Base-by-base conservation (phyloP, 2,113 vertebrate genomes). In the Mesembrinibis cayennensis region DNA sequence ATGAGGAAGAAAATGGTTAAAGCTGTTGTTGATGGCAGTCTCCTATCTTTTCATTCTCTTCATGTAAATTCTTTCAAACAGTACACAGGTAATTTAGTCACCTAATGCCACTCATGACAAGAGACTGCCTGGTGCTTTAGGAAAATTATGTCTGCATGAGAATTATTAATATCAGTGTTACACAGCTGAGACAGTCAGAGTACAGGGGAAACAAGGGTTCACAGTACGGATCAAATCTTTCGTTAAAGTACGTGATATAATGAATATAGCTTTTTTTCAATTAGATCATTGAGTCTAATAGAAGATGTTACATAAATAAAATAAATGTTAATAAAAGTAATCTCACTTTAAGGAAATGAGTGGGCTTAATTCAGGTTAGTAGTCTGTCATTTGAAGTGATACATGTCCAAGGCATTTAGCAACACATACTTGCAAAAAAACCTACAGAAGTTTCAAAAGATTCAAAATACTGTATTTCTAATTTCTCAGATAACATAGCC, bases 401-500 rank as follows among this genome's bases (percentile, higher is more conserved):
- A 9, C 26, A 17, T 11, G 9, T 34, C 38, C 38, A 55, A 67
- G 56, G 47, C 45, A 85, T 73, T 78, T 47, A 84, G 27, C 34
- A 90, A 58, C 5, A 44, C 10, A 9, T 12, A 21, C 22, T 77
- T 56, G 11, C 49, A 89, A 62, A 95, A 45, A 49, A 55, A 4
- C 40, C 40, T 9, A 13, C 11, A 27, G 22, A 61, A 34, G 6
- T 70, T 70, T 53, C 52, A 83, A 69, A 93, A 62, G 16, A 25
- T 29, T n/a, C 15, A 66, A 58, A 95, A 81, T 5, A n/a, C 14
- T 45, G 23, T 65, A 29, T 56, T 70, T 96, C 62, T 69, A 67
- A 87, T 89, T 90, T 74, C 38, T 89, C 96, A 80, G 47, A 52
- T 96, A 94, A 85, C 38, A 79, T 29, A 91, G 83, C 76, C 70